Percentiles rank a stretch among this genome's conserved stretches.
Evolutionary conservation across 2,888 invertebrate species (phyloP).

Genomic region (Erpobdella octoculata): DNA sequence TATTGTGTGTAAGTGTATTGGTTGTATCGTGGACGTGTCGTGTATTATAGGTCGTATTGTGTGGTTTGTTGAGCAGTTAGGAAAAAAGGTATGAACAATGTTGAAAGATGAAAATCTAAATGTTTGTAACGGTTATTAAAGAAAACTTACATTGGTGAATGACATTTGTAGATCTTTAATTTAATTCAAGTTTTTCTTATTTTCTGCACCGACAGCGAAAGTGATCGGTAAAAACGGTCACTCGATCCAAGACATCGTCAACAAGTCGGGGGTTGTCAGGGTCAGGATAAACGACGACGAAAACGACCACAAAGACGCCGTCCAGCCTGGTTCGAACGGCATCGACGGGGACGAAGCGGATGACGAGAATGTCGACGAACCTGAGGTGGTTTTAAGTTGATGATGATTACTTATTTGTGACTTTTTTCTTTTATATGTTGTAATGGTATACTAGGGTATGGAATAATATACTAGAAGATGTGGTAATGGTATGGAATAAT

Average conservation of each 20-base stretch:
- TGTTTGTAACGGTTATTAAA: neutral
- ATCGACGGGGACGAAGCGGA: neutral
- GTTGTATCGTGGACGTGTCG: no score
- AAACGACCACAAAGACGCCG: neutral
- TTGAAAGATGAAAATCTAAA: no score
- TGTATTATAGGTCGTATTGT: no score
- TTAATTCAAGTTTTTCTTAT: neutral
- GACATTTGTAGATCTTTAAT: neutral
- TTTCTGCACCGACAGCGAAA: constrained; percentile 42
- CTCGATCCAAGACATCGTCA: constrained; percentile 92
- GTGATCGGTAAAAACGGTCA: constrained; percentile 92
- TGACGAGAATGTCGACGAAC: neutral
- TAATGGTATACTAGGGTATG: neutral
- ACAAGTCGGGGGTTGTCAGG: constrained; percentile 89
- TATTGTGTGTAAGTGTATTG: no score
- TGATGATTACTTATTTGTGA: neutral
- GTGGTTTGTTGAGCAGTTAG: no score
- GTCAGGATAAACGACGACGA: constrained; percentile 95
- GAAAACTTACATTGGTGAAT: neutral
- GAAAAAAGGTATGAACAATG: no score
- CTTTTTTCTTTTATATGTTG: neutral
- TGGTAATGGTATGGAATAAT: no score
- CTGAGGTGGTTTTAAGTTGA: neutral
- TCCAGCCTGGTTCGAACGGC: neutral
- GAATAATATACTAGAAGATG: neutral